phyloP scores from a whole-genome alignment of 2,113 vertebrate genomes.

The Pycnonotus jocosus region DNA sequence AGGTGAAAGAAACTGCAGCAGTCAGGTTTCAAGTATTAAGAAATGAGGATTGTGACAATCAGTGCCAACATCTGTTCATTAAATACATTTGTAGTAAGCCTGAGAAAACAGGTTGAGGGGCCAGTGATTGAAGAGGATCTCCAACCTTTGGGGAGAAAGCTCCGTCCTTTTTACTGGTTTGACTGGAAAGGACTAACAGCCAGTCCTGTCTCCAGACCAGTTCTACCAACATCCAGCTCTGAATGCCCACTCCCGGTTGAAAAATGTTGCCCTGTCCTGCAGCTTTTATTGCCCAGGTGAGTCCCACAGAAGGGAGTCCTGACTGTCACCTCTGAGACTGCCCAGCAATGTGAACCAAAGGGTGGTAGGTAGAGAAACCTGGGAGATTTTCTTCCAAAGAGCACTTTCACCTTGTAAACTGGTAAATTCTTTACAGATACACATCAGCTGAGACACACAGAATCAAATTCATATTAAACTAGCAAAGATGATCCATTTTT shows the following conservation, averaged over 20 bases:
- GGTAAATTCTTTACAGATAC: neutral
- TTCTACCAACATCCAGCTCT: neutral
- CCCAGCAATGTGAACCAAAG: neutral
- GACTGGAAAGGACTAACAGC: neutral
- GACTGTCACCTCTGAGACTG: rapidly evolving
- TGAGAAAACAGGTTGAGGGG: neutral
- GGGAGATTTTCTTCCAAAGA: neutral
- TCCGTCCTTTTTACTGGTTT: neutral
- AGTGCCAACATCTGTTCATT: neutral
- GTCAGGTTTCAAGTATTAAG: neutral
- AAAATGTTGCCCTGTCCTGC: neutral
- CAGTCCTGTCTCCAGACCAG: neutral
- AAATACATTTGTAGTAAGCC: neutral
- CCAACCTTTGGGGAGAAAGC: neutral
- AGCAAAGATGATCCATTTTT: constrained; percentile 21
- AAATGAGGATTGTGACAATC: neutral
- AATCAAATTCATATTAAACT: constrained; percentile 8
- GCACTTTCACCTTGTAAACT: neutral
- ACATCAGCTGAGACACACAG: neutral
- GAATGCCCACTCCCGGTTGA: neutral
- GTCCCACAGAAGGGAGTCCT: neutral
- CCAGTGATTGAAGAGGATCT: neutral
- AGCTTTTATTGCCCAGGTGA: neutral
- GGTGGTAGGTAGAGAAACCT: neutral
- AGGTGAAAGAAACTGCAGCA: neutral